Evolutionary conservation across 1,140 invertebrate genomes (phyloP).

Genomic region (Drosophila paulistorum): DNA sequence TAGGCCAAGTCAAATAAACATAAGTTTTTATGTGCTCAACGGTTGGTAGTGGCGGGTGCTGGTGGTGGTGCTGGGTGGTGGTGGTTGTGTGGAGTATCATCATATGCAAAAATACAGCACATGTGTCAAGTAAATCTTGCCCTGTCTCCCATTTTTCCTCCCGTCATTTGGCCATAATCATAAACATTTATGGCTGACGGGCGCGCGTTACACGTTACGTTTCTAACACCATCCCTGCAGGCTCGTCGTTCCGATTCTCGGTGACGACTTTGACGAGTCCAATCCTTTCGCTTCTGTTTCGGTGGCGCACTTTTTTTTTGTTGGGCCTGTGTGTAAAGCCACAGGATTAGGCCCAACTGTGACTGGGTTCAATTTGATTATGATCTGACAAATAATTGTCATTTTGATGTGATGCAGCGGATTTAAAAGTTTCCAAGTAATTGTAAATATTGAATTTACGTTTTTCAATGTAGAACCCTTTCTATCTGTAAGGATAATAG

Average conservation of each 20-base stretch:
- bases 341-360: conserved; percentile 78
- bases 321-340: conserved; percentile 61
- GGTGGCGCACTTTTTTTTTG: conserved; percentile 15
- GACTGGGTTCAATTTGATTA: conserved; percentile 74
- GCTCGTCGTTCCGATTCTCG: not conserved
- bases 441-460: conserved; percentile 75
- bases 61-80: too few species aligned
- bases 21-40: conserved; percentile 78
- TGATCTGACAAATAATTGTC: conserved; percentile 82
- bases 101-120: conserved; percentile 80
- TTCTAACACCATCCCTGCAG: not conserved
- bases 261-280: conserved; percentile 78
- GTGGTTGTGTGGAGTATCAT: conserved; percentile 5
- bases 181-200: conserved; percentile 77
- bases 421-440: conserved; percentile 75
- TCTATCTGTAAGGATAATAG: not conserved
- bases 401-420: conserved; percentile 75
- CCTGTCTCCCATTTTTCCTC: conserved; percentile 42
- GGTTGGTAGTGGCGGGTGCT: conserved; percentile 37
- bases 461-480: conserved; percentile 32
- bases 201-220: conserved; percentile 38
- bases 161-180: conserved; percentile 57
- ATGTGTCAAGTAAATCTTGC: conserved; percentile 78
- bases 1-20: conserved; percentile 81
- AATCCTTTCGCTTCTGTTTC: conserved; percentile 60